Base-by-base conservation (phyloP, 2,797 vertebrate genomes). In the Phaenicophaeus curvirostris region DNA sequence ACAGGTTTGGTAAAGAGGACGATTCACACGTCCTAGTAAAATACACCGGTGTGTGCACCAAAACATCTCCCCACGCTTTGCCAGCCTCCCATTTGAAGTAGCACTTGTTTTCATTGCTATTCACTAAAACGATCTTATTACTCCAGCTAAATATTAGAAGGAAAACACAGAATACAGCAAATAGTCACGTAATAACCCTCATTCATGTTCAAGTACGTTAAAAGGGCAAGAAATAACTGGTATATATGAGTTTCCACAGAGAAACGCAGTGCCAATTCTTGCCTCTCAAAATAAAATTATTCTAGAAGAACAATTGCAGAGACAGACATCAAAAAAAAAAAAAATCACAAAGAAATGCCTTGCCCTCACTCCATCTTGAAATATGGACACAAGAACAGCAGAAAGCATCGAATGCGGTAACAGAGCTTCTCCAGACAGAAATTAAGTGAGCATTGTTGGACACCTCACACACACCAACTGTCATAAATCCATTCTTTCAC, bases 261-360 rank as follows among this genome's bases (percentile, higher is more conserved):
- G 23, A 95, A 92, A 93, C 50, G 25, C 1, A 23, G 21, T 18
- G 5, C 42, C 15, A 55, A 57, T 35, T 30, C 59, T 84, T 80
- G 35, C 42, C 58, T 92, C 35, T 33, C 67, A 86, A 94, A 87
- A 73, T n/a, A 50, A 78, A 85, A 91, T 59, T 90, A 63, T 85
- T 79, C 25, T 11, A 42, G 66, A 92, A 67, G 73, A 67, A 30
- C 42, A 71, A 76, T 2, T 58, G 63, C 37, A 66, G 14, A 93
- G 42, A 46, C 62, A 53, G 24, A 16, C 8, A 41, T 15, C 53
- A 75, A 65, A 69, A 89, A 84, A 59, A 15, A 75, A 67, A 72
- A 89, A 85, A 62, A 15, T 3, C 31, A 44, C 21, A 48, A 10
- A 84, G 23, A 57, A 81, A 5, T 3, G 17, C 9, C 6, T 50